These are phyloP conservation scores for Leptinotarsa peninsularis DNA, from an alignment of 2,888 invertebrate species.

Conservation along the genomic window DNA sequence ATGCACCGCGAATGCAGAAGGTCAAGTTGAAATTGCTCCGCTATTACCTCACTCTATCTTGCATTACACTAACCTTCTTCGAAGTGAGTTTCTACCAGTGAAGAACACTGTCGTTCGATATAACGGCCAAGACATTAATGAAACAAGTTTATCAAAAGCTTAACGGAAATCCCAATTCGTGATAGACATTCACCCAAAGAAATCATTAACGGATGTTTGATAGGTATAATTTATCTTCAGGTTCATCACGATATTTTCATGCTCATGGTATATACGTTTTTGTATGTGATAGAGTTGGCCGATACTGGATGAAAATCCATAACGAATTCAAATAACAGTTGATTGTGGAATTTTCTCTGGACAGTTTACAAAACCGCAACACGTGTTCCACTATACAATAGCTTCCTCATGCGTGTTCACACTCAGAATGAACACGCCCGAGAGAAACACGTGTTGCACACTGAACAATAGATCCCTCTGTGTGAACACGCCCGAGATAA, in stretches of 20 bases:
- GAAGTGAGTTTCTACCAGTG: not conserved
- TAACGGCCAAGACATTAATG: slow-evolving; percentile 6
- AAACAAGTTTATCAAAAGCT: not conserved
- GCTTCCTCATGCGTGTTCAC: too few relatives aligned
- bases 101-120: slow-evolving; percentile 3
- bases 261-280: not conserved
- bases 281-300: too few relatives aligned
- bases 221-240: not conserved
- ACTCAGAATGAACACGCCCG: too few relatives aligned
- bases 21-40: slow-evolving; percentile 11
- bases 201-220: slow-evolving; percentile 1
- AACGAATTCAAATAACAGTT: too few relatives aligned
- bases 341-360: too few relatives aligned
- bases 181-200: not conserved
- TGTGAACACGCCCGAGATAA: too few relatives aligned
- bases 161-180: not conserved
- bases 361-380: too few relatives aligned
- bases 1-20: slow-evolving; percentile 16
- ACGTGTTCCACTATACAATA: too few relatives aligned
- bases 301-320: too few relatives aligned
- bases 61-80: not conserved
- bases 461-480: too few relatives aligned
- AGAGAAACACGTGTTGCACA: too few relatives aligned
- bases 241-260: not conserved
- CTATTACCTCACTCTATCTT: slow-evolving; percentile 16